Conservation (phyloP, 2,797 vertebrate genomes). For the Uromys caudimaculatus region DNA sequence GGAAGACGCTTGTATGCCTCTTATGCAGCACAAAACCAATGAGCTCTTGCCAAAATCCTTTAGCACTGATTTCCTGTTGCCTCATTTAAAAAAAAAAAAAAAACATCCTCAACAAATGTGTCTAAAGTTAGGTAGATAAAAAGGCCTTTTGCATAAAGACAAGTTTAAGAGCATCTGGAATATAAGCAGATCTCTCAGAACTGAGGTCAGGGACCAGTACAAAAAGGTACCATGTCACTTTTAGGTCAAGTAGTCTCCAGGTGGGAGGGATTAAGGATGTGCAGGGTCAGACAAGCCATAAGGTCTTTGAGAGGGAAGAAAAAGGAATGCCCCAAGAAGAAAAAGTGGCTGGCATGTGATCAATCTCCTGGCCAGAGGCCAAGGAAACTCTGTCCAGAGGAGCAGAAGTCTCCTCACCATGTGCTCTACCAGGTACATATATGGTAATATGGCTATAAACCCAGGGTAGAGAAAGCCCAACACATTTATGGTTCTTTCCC, state of each 20-base stretch:
- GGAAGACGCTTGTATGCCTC: accelerated
- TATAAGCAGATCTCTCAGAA: background rate
- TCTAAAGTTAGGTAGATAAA: background rate
- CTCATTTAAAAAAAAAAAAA: constrained; percentile 60
- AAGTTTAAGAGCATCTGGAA: background rate
- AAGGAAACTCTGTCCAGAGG: constrained; percentile 9
- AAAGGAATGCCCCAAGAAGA: constrained; percentile 9
- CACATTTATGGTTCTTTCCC: background rate
- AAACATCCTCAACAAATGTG: background rate
- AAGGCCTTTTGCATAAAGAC: background rate
- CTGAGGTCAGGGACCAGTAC: background rate
- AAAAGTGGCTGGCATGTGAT: background rate
- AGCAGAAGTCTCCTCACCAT: background rate
- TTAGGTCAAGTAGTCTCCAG: background rate
- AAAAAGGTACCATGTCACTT: background rate
- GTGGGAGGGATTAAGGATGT: background rate
- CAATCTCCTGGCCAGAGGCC: constrained; percentile 38
- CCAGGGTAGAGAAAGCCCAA: background rate
- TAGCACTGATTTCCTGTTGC: background rate
- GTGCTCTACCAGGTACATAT: constrained; percentile 46
- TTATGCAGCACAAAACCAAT: background rate
- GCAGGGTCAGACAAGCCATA: background rate
- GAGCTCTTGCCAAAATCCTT: background rate
- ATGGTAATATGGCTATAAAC: constrained; percentile 52
- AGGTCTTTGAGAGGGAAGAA: background rate